Percentiles rank a stretch among this genome's conserved stretches.
Evolutionary conservation across 2,888 invertebrate genomes (phyloP).

Genomic region (Choristoneura rosaceana): DNA sequence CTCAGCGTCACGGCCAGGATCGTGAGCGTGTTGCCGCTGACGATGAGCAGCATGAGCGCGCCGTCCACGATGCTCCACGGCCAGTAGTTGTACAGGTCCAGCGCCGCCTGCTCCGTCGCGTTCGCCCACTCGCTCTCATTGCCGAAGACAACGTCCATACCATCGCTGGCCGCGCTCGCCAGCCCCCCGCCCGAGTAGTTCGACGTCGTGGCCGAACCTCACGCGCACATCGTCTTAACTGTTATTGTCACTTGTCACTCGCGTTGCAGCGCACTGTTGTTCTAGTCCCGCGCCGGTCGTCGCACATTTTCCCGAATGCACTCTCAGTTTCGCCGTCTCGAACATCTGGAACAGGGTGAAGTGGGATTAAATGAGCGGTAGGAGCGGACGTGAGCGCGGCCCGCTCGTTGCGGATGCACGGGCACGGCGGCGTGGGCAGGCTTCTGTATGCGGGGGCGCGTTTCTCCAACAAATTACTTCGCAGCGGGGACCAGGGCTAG

Average conservation of each 20-base stretch:
- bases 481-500: constrained; percentile 49
- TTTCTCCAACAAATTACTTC: constrained; percentile 62
- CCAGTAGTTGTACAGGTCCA: constrained; percentile 79
- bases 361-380: constrained; percentile 47
- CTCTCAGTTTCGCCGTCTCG: constrained; percentile 45
- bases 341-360: constrained; percentile 59
- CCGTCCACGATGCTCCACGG: constrained; percentile 89
- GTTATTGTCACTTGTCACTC: constrained; percentile 64
- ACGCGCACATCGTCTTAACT: constrained; percentile 71
- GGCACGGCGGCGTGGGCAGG: constrained; percentile 55
- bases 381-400: constrained; percentile 43
- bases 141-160: constrained; percentile 78
- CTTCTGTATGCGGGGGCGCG: constrained; percentile 63
- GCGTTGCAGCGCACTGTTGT: constrained; percentile 56
- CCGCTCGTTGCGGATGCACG: constrained; percentile 55
- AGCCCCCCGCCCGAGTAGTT: constrained; percentile 74
- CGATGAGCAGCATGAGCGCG: constrained; percentile 87
- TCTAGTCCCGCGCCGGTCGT: constrained; percentile 52
- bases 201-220: constrained; percentile 77
- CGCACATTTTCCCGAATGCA: constrained; percentile 61
- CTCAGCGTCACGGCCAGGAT: constrained; percentile 90
- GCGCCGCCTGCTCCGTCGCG: constrained; percentile 63
- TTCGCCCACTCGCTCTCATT: constrained; percentile 74
- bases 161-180: constrained; percentile 82
- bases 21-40: constrained; percentile 91